Evolutionary conservation across 1,140 invertebrate species (phyloP).

Genomic region (Drosophila teissieri): DNA sequence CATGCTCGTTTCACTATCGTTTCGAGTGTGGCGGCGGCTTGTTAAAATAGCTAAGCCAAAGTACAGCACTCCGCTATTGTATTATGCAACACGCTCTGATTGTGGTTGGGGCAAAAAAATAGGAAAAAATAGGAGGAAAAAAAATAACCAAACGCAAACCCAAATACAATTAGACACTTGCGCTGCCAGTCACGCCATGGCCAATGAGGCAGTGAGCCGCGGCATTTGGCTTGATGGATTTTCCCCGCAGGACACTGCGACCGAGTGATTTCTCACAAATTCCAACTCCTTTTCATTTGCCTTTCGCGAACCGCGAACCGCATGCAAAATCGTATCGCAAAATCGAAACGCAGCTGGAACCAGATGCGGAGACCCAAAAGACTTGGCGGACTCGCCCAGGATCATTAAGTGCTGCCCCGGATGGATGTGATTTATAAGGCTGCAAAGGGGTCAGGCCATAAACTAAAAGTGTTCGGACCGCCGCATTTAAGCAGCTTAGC

Average conservation of each 20-base stretch:
- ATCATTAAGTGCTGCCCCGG: conserved; percentile 63
- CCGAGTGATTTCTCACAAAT: conserved; percentile 64
- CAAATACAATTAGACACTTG: conserved; percentile 79
- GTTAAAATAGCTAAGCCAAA: conserved; percentile 67
- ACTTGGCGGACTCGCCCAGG: conserved; percentile 5
- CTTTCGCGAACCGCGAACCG: not conserved
- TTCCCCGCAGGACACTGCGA: conserved; percentile 49
- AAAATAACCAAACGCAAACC: conserved; percentile 29
- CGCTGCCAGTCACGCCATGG: conserved; percentile 65
- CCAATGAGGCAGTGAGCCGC: conserved; percentile 37
- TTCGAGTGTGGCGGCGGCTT: conserved; percentile 60
- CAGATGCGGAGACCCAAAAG: conserved; percentile 17
- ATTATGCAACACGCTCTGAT: conserved; percentile 84
- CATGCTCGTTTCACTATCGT: conserved; percentile 79
- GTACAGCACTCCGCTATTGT: conserved; percentile 61
- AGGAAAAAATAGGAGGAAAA: not conserved
- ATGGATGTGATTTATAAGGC: conserved; percentile 68
- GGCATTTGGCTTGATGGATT: conserved; percentile 67
- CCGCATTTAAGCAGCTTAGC: conserved; percentile 45
- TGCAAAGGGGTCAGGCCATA: conserved; percentile 70
- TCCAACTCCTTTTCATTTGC: conserved; percentile 45
- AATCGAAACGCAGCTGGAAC: conserved; percentile 67
- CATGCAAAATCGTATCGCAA: conserved; percentile 64
- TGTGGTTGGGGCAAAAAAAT: conserved; percentile 53
- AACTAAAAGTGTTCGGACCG: conserved; percentile 52